phyloP scores from a whole-genome alignment of 2,113 vertebrate species.

The Ammospiza caudacuta region DNA sequence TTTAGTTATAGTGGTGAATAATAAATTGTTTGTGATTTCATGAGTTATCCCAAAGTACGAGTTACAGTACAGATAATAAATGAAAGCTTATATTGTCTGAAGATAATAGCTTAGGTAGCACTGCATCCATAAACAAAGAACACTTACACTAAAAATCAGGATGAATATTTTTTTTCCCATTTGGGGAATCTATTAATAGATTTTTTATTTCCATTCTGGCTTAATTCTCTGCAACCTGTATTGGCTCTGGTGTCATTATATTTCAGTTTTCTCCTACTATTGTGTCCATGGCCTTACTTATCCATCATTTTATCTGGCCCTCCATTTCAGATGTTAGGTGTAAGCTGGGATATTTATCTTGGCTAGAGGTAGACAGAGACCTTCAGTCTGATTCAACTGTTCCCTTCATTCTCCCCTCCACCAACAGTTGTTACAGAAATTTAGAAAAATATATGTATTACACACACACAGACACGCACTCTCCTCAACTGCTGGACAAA shows the following conservation, averaged over 20 bases:
- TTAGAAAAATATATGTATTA: neutral
- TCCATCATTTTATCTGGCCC: constrained; percentile 53
- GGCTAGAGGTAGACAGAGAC: neutral
- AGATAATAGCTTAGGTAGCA: neutral
- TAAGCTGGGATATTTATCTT: constrained; percentile 59
- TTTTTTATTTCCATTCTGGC: neutral
- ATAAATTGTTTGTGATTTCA: neutral
- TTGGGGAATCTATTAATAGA: neutral
- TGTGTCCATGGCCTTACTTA: constrained; percentile 56
- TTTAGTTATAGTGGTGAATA: constrained; percentile 18
- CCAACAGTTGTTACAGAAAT: neutral
- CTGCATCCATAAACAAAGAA: neutral
- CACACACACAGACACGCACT: neutral
- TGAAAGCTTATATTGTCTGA: neutral
- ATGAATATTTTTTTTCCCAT: neutral
- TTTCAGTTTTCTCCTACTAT: constrained; percentile 35
- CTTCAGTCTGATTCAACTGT: neutral
- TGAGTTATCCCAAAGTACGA: neutral
- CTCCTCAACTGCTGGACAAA: neutral
- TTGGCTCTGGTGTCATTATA: neutral
- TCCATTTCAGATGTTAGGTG: constrained; percentile 57
- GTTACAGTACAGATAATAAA: neutral
- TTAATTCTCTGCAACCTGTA: neutral
- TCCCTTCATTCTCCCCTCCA: neutral
- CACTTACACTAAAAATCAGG: constrained; percentile 8